Evolutionary conservation across 2,888 invertebrate species (phyloP).

Genomic region (Elegia similella): DNA sequence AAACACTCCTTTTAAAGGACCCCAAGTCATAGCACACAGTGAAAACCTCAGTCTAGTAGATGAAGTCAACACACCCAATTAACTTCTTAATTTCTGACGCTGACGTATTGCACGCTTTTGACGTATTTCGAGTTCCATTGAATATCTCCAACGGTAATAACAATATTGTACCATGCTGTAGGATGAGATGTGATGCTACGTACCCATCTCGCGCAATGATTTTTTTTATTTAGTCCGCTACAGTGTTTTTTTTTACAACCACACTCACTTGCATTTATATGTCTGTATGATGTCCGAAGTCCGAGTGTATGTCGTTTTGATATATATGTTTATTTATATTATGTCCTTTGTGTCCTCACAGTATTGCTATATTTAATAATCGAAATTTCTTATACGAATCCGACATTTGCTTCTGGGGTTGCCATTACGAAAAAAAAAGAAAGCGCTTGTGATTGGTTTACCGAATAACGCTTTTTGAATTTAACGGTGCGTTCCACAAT

Average conservation of each 20-base stretch:
- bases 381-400: slow-evolving; percentile 50
- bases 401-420: slow-evolving; percentile 77
- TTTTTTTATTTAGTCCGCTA: slow-evolving; percentile 54
- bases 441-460: slow-evolving; percentile 80
- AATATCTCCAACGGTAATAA: too few species aligned
- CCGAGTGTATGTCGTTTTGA: slow-evolving; percentile 36
- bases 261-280: slow-evolving; percentile 80
- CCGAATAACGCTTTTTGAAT: slow-evolving; percentile 65
- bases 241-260: slow-evolving; percentile 68
- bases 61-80: too few species aligned
- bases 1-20: too few species aligned
- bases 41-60: too few species aligned
- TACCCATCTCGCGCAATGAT: slow-evolving; percentile 19
- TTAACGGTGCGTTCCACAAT: slow-evolving; percentile 41
- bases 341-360: slow-evolving; percentile 37
- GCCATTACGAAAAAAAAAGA: slow-evolving; percentile 55
- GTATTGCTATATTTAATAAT: slow-evolving; percentile 29
- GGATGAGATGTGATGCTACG: slow-evolving; percentile 1
- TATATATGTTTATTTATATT: slow-evolving; percentile 23
- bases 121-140: background rate
- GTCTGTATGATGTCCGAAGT: slow-evolving; percentile 44
- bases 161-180: background rate
- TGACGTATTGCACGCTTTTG: background rate
- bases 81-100: too few species aligned
- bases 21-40: too few species aligned